Percentiles rank a stretch among this genome's conserved stretches.
These are phyloP conservation scores for Pagetopsis macropterus DNA, from an alignment of 2,797 vertebrate species.

Conservation along the genomic window DNA sequence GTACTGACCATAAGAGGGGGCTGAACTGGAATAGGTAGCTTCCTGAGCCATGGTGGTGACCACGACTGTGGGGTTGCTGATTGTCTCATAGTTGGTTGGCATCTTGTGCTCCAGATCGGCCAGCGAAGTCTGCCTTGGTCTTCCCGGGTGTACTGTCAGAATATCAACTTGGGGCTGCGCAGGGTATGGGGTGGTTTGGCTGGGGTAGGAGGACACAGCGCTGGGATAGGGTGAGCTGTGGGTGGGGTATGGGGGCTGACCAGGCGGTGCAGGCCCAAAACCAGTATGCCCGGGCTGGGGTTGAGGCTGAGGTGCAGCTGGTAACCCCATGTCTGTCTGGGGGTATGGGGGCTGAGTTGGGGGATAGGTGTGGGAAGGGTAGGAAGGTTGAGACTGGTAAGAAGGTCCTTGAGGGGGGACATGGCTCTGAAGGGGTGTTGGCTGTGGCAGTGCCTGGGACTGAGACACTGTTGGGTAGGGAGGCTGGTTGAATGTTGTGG, in stretches of 20 bases:
- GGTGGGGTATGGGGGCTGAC: conserved; percentile 89
- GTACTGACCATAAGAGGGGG: conserved; percentile 83
- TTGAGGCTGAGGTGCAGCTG: conserved; percentile 76
- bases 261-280: conserved; percentile 86
- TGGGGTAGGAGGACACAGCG: conserved; percentile 84
- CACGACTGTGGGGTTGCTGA: conserved; percentile 86
- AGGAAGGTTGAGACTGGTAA: conserved; percentile 87
- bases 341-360: conserved; percentile 87
- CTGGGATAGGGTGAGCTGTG: conserved; percentile 88
- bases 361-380: conserved; percentile 86
- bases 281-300: conserved; percentile 85
- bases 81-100: conserved; percentile 95
- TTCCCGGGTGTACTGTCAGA: conserved; percentile 86
- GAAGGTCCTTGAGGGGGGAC: conserved; percentile 83
- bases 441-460: conserved; percentile 89
- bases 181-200: conserved; percentile 86
- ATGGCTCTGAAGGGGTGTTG: conserved; percentile 86
- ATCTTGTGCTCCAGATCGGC: conserved; percentile 97
- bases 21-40: conserved; percentile 81
- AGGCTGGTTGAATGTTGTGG: conserved; percentile 84
- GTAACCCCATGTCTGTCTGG: conserved; percentile 86
- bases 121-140: conserved; percentile 92
- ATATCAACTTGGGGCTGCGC: conserved; percentile 87
- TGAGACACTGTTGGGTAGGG: conserved; percentile 86
- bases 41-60: conserved; percentile 89